These are phyloP conservation scores for Drosophila takahashii DNA, from an alignment of 1,140 invertebrate genomes.

Conservation along the genomic window DNA sequence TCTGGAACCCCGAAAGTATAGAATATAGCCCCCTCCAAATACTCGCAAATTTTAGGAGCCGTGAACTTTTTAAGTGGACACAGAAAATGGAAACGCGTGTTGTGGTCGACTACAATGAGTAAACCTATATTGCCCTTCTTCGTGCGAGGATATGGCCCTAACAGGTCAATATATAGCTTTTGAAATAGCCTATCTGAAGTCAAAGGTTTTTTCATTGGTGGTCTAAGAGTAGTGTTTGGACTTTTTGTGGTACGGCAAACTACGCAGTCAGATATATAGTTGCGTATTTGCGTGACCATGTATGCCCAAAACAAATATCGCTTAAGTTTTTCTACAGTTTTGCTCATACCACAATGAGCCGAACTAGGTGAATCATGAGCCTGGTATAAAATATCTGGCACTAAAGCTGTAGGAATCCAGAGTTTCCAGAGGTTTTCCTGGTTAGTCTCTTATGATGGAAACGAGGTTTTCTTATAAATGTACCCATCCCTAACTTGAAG, in stretches of 20 bases:
- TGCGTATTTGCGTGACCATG: neutral
- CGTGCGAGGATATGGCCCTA: neutral
- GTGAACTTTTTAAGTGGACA: neutral
- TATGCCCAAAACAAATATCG: neutral
- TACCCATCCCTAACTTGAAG: no score
- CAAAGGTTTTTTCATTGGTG: neutral
- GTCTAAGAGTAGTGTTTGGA: neutral
- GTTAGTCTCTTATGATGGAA: no score
- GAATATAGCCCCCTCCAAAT: no score
- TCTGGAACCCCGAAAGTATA: neutral
- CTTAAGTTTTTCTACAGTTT: neutral
- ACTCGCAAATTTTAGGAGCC: no score
- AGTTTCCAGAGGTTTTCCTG: neutral
- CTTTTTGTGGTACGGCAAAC: neutral
- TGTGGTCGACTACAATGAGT: neutral
- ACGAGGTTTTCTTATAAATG: no score
- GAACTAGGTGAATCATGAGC: neutral
- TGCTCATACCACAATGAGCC: neutral
- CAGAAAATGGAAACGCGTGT: neutral
- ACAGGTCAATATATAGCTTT: neutral
- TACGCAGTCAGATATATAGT: neutral
- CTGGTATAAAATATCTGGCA: neutral
- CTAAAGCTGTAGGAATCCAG: neutral
- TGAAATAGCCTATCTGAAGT: neutral
- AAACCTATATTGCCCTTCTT: neutral